These are phyloP conservation scores for Cylas formicarius DNA, from an alignment of 1,140 invertebrate genomes.

Conservation along the genomic window DNA sequence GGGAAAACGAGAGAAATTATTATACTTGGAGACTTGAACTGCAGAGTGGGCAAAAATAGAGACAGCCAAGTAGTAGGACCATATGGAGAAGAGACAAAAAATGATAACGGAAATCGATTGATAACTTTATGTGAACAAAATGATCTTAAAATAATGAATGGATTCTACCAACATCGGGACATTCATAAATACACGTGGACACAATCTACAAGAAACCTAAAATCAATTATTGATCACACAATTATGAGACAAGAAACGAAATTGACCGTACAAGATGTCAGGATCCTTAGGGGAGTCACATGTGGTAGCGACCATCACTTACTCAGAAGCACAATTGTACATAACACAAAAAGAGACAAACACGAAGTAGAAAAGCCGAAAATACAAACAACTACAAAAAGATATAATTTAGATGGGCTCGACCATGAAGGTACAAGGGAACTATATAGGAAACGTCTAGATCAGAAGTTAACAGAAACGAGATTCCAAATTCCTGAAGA, in stretches of 20 bases:
- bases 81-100: conserved; percentile 2
- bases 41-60: not conserved
- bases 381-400: not conserved
- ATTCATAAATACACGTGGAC: conserved; percentile 4
- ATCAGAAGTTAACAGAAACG: not conserved
- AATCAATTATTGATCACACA: conserved; percentile 1
- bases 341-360: not conserved
- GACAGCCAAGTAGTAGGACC: too few relatives aligned
- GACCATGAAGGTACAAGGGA: conserved; percentile 10
- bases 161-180: not conserved
- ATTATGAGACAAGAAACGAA: not conserved
- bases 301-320: not conserved
- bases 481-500: conserved; percentile 1
- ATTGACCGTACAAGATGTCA: not conserved
- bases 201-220: not conserved
- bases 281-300: not conserved
- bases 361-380: not conserved
- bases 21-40: conserved; percentile 6
- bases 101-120: conserved; percentile 6
- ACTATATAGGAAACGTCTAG: conserved; percentile 5
- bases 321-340: not conserved
- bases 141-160: conserved; percentile 12
- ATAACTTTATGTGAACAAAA: conserved; percentile 8
- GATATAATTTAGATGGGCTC: conserved; percentile 5
- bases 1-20: conserved; percentile 4